Evolutionary conservation across 2,888 invertebrate species (phyloP).

Genomic region (Dynastes maya): DNA sequence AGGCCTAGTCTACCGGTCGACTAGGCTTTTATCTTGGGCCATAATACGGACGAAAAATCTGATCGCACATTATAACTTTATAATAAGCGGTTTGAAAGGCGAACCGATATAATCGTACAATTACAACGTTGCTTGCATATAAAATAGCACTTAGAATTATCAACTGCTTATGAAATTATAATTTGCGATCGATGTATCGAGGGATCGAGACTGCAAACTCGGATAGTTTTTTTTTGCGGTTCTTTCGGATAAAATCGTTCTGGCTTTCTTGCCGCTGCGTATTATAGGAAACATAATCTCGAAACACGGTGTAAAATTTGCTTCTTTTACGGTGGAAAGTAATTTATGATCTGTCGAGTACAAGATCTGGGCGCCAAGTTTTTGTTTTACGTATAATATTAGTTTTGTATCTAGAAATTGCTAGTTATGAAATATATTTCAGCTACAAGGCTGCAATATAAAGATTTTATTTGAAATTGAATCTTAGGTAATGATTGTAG

Average conservation of each 20-base stretch:
- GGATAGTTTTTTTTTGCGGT: background rate
- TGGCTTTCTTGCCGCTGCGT: background rate
- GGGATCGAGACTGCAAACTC: background rate
- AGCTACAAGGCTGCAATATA: no score
- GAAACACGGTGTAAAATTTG: slow-evolving; percentile 2
- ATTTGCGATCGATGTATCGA: slow-evolving; percentile 17
- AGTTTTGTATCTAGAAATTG: no score
- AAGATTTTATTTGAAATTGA: no score
- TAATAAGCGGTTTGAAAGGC: slow-evolving; percentile 60
- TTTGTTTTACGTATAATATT: no score
- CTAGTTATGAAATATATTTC: no score
- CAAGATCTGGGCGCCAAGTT: background rate
- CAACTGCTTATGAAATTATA: slow-evolving; percentile 50
- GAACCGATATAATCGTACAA: slow-evolving; percentile 62
- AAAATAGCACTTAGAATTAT: slow-evolving; percentile 56
- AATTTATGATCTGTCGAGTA: slow-evolving; percentile 3
- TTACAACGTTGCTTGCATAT: slow-evolving; percentile 59
- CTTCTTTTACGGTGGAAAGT: background rate
- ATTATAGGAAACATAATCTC: background rate
- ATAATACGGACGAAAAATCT: slow-evolving; percentile 62
- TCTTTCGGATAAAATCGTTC: background rate
- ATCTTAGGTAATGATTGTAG: no score
- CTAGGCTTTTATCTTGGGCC: slow-evolving; percentile 45
- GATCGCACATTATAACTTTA: slow-evolving; percentile 61
- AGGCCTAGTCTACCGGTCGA: slow-evolving; percentile 51